A percentile compares a stretch with the other conserved stretches of the same genome.
These are phyloP conservation scores for Neosilurus mollespiculum DNA, from an alignment of 2,797 vertebrate genomes.

Conservation along the genomic window DNA sequence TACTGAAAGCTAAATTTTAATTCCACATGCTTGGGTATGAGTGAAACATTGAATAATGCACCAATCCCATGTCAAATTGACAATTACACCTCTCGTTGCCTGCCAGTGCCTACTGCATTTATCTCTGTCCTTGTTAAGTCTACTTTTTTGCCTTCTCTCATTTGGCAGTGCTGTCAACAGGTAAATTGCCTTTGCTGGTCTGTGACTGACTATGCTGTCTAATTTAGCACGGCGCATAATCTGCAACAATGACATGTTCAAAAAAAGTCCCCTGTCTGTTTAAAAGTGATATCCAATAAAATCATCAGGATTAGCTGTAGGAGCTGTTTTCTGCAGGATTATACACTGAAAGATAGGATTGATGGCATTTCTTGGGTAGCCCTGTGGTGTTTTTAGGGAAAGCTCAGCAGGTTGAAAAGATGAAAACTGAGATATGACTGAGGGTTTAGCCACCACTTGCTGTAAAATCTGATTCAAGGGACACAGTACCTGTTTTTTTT, in stretches of 20 bases:
- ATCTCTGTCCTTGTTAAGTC: slow-evolving; percentile 47
- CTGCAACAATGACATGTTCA: slow-evolving; percentile 30
- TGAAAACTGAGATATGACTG: slow-evolving; percentile 15
- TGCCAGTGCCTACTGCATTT: slow-evolving; percentile 42
- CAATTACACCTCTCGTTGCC: slow-evolving; percentile 58
- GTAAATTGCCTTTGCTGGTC: slow-evolving; percentile 60
- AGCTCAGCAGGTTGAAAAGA: slow-evolving; percentile 20
- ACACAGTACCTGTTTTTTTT: background rate
- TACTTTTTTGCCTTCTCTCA: slow-evolving; percentile 44
- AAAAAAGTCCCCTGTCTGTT: slow-evolving; percentile 21
- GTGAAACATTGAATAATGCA: slow-evolving; percentile 49
- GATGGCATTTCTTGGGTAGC: slow-evolving; percentile 21
- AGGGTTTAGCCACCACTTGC: background rate
- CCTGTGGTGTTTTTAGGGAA: background rate
- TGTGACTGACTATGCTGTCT: slow-evolving; percentile 53
- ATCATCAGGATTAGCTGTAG: slow-evolving; percentile 7
- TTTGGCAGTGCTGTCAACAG: slow-evolving; percentile 58
- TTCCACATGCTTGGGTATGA: slow-evolving; percentile 20
- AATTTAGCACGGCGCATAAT: slow-evolving; percentile 44
- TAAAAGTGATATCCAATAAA: slow-evolving; percentile 43
- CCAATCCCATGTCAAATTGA: slow-evolving; percentile 52
- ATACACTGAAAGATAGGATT: slow-evolving; percentile 23
- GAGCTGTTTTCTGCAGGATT: slow-evolving; percentile 15
- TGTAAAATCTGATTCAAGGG: background rate
- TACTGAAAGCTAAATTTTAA: slow-evolving; percentile 15